Evolutionary conservation across 2,113 vertebrate species (phyloP).

Genomic region (Prietella phreatophila): DNA sequence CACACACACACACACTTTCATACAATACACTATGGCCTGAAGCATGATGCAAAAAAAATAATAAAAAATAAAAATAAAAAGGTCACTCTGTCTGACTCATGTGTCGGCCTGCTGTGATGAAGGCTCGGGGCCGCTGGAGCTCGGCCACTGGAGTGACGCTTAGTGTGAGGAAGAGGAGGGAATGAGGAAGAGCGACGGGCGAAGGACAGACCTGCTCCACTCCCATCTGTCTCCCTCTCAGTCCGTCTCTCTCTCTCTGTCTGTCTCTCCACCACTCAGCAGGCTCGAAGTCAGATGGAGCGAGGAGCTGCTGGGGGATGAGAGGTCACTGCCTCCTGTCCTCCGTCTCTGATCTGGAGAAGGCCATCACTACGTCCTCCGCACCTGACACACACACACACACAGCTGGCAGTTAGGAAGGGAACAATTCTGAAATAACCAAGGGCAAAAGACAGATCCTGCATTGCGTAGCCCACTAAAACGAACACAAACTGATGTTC

Average conservation of each 20-base stretch:
- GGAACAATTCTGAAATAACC: not conserved
- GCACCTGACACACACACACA: slow-evolving; percentile 76
- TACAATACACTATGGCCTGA: slow-evolving; percentile 53
- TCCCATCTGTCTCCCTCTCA: slow-evolving; percentile 51
- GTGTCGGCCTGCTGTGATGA: slow-evolving; percentile 58
- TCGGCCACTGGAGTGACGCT: slow-evolving; percentile 57
- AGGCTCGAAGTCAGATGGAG: slow-evolving; percentile 58
- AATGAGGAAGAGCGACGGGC: slow-evolving; percentile 41
- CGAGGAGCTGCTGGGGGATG: slow-evolving; percentile 26
- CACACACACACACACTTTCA: slow-evolving; percentile 49
- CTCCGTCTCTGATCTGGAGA: slow-evolving; percentile 96
- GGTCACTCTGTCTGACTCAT: slow-evolving; percentile 42
- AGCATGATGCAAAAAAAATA: slow-evolving; percentile 31
- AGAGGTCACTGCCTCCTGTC: slow-evolving; percentile 90
- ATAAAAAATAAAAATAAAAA: slow-evolving; percentile 52
- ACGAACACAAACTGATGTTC: too few relatives aligned
- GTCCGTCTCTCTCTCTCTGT: slow-evolving; percentile 47
- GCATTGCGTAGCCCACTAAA: too few relatives aligned
- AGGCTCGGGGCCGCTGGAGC: slow-evolving; percentile 56
- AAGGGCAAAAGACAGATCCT: not conserved
- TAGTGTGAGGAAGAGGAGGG: slow-evolving; percentile 55
- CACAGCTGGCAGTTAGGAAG: not conserved
- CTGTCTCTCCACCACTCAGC: slow-evolving; percentile 62
- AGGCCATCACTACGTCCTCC: slow-evolving; percentile 98
- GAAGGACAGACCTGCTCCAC: slow-evolving; percentile 48